These are phyloP conservation scores for Drosophila obscura DNA, from an alignment of 1,140 invertebrate genomes.

Conservation along the genomic window DNA sequence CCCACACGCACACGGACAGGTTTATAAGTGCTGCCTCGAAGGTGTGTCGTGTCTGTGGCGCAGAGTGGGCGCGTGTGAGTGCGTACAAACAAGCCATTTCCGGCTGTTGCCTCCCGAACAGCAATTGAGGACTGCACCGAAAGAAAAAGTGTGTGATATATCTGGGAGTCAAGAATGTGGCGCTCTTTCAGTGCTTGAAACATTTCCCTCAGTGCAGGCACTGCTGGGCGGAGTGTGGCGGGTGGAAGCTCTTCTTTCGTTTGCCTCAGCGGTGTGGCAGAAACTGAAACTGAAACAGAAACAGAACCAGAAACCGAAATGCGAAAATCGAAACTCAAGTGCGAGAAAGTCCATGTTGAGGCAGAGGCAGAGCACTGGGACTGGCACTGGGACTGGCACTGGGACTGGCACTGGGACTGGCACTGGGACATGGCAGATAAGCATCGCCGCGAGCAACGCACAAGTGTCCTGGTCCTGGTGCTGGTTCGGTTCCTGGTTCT, in stretches of 20 bases:
- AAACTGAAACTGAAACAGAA: constrained; percentile 12
- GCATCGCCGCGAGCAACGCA: constrained; percentile 18
- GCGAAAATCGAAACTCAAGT: too few relatives aligned
- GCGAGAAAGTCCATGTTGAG: too few relatives aligned
- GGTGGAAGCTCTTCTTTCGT: too few relatives aligned
- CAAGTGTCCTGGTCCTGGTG: neutral
- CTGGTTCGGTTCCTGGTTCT: too few relatives aligned
- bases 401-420: too few relatives aligned
- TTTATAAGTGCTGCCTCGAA: constrained; percentile 16
- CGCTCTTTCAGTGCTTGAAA: neutral
- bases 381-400: too few relatives aligned
- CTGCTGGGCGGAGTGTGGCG: too few relatives aligned
- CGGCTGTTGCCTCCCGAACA: constrained; percentile 18
- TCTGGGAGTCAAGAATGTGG: neutral
- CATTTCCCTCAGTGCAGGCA: neutral
- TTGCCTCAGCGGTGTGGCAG: neutral
- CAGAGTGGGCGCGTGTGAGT: constrained; percentile 1
- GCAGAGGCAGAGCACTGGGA: too few relatives aligned
- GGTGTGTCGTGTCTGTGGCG: constrained; percentile 15
- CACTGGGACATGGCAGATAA: constrained; percentile 6
- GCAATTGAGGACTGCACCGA: neutral
- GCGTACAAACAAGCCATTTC: constrained; percentile 39
- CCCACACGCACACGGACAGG: constrained; percentile 10
- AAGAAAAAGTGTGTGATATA: neutral
- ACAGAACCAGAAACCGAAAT: too few relatives aligned